Base-by-base conservation (phyloP, 2,797 vertebrate genomes). In the Enteromius treurensis region DNA sequence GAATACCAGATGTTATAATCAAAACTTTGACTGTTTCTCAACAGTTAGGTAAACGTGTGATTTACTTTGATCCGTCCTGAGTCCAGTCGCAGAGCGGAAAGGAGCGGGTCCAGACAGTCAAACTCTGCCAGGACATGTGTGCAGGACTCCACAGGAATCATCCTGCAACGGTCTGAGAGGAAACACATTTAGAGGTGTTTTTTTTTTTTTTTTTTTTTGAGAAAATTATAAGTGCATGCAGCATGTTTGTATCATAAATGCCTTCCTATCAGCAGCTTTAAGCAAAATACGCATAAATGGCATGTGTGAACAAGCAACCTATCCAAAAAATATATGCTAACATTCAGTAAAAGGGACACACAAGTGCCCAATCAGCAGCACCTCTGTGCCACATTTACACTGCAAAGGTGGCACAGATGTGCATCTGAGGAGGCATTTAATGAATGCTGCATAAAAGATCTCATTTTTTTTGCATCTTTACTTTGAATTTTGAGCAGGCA, bases 11-110 rank as follows among this genome's bases (percentile, higher is more conserved):
- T 26, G 21, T 8, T 4, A 1, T 7, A 29, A 65, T 49, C 47
- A 78, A 23, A 21, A 2, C 40, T 34, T 21, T 23, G 8, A 17
- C 32, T 76, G 34, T 76, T 60, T 49, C 19, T 10, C 42, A 67
- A 51, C 14, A 67, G 29, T 2, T 10, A 10, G 29, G 13, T 37
- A 34, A 65, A 32, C n/a, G 23, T 49, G 68, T 17, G 23, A 17
- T 32, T 81, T 87, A 98, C 98, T 96, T 97, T 99, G 55, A 99
- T 93, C 49, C 97, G 95, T 89, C 95, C 95, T 0, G 97, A 97
- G 91, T 99, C 97, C 77, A 99, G 90, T 26, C 98, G 95, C n/a
- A 99, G 95, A 0, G 95, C 96, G 86, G 97, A 96, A 37, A 99
- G 95, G 85, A 99, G 93, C 0, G 96, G 96, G 86, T 97, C 96